phyloP scores from a whole-genome alignment of 2,888 invertebrate genomes.

The Hydropsyche betteni region DNA sequence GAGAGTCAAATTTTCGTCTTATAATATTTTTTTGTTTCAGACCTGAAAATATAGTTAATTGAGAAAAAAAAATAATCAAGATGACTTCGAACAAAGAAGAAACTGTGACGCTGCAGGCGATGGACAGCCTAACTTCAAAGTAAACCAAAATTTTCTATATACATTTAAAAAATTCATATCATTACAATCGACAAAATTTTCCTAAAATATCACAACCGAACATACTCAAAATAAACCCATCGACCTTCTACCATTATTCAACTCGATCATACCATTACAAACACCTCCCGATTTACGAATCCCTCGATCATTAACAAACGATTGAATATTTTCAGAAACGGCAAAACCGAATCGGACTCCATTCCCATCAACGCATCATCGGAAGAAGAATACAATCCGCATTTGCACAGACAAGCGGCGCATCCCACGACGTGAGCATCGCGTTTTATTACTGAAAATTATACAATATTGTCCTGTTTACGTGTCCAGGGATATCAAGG shows the following conservation, averaged over 20 bases:
- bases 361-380: slow-evolving; percentile 2
- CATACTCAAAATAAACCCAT: neutral
- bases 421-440: slow-evolving; percentile 35
- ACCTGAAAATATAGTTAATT: no score
- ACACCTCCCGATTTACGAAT: no score
- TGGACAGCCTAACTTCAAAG: slow-evolving; percentile 24
- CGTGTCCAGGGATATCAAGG: no score
- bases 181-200: neutral
- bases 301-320: neutral
- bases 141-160: neutral
- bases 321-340: slow-evolving; percentile 21
- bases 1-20: no score
- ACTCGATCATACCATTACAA: no score
- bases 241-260: neutral
- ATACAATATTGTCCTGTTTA: no score
- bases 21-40: no score
- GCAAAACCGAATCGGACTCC: slow-evolving; percentile 9
- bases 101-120: slow-evolving; percentile 20
- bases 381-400: slow-evolving; percentile 33
- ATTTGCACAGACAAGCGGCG: slow-evolving; percentile 25
- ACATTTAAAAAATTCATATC: neutral
- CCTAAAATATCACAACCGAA: neutral
- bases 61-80: neutral
- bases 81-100: slow-evolving; percentile 32
- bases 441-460: no score